Evolutionary conservation across 1,140 invertebrate species (phyloP).

Genomic region (Drosophila suzukii): DNA sequence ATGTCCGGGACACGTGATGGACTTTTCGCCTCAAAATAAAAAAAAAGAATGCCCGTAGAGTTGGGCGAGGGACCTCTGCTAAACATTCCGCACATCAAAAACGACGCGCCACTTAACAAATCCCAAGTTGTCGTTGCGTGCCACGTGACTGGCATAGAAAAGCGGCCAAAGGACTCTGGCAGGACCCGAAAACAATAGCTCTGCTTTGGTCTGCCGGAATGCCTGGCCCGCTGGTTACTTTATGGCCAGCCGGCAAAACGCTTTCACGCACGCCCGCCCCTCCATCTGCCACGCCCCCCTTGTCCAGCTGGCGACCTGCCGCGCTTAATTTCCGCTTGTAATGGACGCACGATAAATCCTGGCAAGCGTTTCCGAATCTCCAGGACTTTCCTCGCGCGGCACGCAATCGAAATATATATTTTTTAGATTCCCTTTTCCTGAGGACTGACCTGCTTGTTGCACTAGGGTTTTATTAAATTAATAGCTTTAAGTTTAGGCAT

Average conservation of each 20-base stretch:
- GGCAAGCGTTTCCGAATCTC: slow-evolving; percentile 68
- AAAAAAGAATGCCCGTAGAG: slow-evolving; percentile 5
- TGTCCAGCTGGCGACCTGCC: slow-evolving; percentile 61
- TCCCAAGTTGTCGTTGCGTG: slow-evolving; percentile 82
- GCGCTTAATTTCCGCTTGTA: slow-evolving; percentile 82
- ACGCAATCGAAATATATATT: slow-evolving; percentile 67
- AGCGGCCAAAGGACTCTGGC: slow-evolving; percentile 13
- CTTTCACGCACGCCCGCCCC: slow-evolving; percentile 77
- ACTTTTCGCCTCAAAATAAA: slow-evolving; percentile 27
- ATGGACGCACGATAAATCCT: slow-evolving; percentile 82
- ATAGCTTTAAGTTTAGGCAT: background rate
- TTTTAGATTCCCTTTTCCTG: slow-evolving; percentile 27
- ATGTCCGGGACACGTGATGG: slow-evolving; percentile 70
- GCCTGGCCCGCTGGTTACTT: slow-evolving; percentile 38
- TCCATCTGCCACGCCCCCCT: background rate
- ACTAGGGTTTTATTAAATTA: slow-evolving; percentile 33
- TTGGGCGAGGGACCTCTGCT: slow-evolving; percentile 8
- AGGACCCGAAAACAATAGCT: slow-evolving; percentile 72
- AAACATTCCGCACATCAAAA: slow-evolving; percentile 73
- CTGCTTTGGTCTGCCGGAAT: slow-evolving; percentile 73
- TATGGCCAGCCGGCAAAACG: slow-evolving; percentile 71
- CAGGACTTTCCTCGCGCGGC: slow-evolving; percentile 45
- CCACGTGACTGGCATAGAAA: slow-evolving; percentile 75
- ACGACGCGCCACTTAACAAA: slow-evolving; percentile 78
- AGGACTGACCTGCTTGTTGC: slow-evolving; percentile 25